Evolutionary conservation across 2,797 vertebrate genomes (phyloP), one percentile per base, ranked within the genome.

Genomic region (Hyperoplus lanceolatus): DNA sequence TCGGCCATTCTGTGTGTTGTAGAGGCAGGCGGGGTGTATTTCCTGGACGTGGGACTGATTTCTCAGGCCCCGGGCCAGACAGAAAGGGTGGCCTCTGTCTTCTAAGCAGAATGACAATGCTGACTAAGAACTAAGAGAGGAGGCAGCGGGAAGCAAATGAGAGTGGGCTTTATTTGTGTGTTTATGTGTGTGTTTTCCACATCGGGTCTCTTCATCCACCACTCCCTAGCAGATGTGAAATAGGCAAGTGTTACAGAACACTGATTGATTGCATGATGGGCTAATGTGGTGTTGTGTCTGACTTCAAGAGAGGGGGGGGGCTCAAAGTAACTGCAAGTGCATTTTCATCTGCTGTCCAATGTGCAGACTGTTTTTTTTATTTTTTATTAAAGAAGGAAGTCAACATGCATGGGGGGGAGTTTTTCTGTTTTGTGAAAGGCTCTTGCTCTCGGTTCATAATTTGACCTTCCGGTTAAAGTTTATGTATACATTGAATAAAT

Each of bases 31-130:
- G 91, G 95, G 93, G 90, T 93, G 91, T 92, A 89, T 94, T 93
- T 95, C 94, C 94, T 95, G 94, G 93, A 94, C 76, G 92, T 92
- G 84, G 91, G 93, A 88, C 93, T 89, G 91, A 90, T 92, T 95
- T 95, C 93, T 92, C 93, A 94, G 92, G 94, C 94, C 85, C 62
- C 3, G 54, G 90, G 93, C 94, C 94, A 95, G 89, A 90, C 85
- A 94, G 93, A 95, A 29, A 95, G 93, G 94, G 91, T 90, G 93
- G 90, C 88, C 92, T 95, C 94, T 94, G 93, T 96, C 89, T 29
- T 87, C 87, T 70, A 80, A 74, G 79, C 84, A 93, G 90, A 96
- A 95, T 94, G 87, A 94, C 87, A 89, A 85, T 89, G 92, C 93
- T 94, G 92, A 91, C 81, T 89, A 83, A 90, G 90, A 91, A 81